Evolutionary conservation across 2,113 vertebrate genomes (phyloP).

Genomic region (Cryptotis parvus): DNA sequence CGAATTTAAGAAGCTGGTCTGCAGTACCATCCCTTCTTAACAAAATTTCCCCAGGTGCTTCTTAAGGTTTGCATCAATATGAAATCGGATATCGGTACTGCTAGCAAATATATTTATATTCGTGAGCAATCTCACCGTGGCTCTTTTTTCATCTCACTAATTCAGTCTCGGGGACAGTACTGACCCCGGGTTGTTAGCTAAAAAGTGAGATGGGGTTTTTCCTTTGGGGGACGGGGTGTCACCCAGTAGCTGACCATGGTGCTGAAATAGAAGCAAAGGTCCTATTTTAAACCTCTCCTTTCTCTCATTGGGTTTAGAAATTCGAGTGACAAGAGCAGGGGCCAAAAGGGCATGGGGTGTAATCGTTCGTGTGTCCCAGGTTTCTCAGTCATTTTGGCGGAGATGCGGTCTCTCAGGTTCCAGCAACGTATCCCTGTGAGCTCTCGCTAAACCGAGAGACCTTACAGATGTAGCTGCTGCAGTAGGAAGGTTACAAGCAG

Average conservation of each 20-base stretch:
- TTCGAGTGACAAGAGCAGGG: constrained; percentile 54
- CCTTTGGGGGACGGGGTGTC: neutral
- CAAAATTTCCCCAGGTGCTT: constrained; percentile 23
- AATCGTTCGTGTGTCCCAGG: neutral
- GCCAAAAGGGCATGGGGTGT: constrained; percentile 39
- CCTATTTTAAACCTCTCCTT: constrained; percentile 41
- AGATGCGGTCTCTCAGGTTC: constrained; percentile 40
- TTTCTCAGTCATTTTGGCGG: constrained; percentile 18
- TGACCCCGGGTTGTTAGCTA: neutral
- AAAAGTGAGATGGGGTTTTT: neutral
- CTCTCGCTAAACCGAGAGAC: neutral
- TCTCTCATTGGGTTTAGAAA: constrained; percentile 66
- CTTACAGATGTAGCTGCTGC: constrained; percentile 4
- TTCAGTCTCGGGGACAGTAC: neutral
- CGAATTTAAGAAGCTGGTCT: constrained; percentile 29
- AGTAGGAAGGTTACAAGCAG: constrained; percentile 54
- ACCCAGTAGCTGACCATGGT: constrained; percentile 73
- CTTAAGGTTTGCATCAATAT: neutral
- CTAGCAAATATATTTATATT: constrained; percentile 16
- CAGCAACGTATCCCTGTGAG: neutral
- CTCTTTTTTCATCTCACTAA: neutral
- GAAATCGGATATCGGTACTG: constrained; percentile 19
- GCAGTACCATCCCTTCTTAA: neutral
- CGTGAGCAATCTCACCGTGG: neutral
- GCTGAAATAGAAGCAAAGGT: constrained; percentile 66